Base-by-base conservation (phyloP, 2,888 invertebrate species). In the Dryobota labecula region DNA sequence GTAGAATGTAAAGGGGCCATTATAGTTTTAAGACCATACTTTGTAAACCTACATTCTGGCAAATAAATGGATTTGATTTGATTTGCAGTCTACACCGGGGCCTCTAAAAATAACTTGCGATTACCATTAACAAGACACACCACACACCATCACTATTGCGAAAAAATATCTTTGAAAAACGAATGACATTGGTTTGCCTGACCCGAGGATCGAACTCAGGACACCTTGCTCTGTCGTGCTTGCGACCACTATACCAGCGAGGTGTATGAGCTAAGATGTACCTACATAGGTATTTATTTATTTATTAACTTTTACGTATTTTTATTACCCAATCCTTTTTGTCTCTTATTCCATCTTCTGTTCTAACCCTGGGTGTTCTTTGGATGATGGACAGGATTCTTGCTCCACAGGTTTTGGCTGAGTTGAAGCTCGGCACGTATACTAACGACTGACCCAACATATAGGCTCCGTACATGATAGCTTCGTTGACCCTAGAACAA, bases 401-500 rank as follows among this genome's bases (percentile, higher is more conserved):
- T 1, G 94, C 92, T 7, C 92, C 95, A 58, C 94, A 94, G 2
- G 89, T 85, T 83, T 97, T 97, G 0, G 98, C 98, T 24, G 97
- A 97, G 86, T 97, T 97, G 79, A 98, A 97, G 88, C 98, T 98
- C 0, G 98, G 98, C 0, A 97, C 97, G 89, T 97, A 98, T 0
- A 98, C 97, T 56, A 98, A 91, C 0, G 98, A 97, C 90, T 98
- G 98, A 0, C 98, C 98, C 83, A 98, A 90, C 97, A 98, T 98
- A 96, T 97, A 98, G 0, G 98, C 97, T 9, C 98, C 98, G 80
- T 98, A 97, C 91, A 98, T 97, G 4, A 98, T 92, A 0, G 98
- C 97, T 90, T 98, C 98, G 11, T 97, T 97, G 0, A 98, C 97
- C 82, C 97, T 97, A 80, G 18, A 89, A 85, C 18, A 49, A 20